Base-by-base conservation (phyloP, 2,113 vertebrate genomes). In the Oostethus manadensis region DNA sequence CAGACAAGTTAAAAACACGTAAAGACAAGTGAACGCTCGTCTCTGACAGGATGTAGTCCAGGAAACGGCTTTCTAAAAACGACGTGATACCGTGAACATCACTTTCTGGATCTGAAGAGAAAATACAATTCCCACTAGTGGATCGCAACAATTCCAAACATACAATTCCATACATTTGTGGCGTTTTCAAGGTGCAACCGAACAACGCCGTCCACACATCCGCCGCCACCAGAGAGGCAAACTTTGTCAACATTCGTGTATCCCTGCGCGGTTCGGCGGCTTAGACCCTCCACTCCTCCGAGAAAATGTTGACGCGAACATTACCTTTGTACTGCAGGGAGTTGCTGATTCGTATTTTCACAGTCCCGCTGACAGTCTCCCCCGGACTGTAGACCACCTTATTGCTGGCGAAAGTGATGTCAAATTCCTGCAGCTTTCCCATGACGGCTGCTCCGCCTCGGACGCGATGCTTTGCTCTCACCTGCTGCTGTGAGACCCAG, bases 401-500 rank as follows among this genome's bases (percentile, higher is more conserved):
- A 75, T 90, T 93, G 69, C 93, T 92, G 82, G 87, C 78, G 72
- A 97, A 89, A 75, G 87, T 83, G 71, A 98, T 91, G 66, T 93
- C 91, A 86, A 98, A 97, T 76, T 93, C 91, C 86, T 94, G 94
- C 47, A 97, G 91, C 84, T 95, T 94, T 60, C 95, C 94, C 95
- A 97, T 98, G 71, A 35, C 72, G 73, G 63, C 66, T 69, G 43
- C 51, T 68, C 58, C 54, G 55, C 43, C 64, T 64, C 59, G 80
- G 54, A 62, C 21, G 54, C 58, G 55, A 65, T 46, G 71, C 74
- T 46, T 64, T 40, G 49, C 72, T n/a, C 80, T 83, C 80, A 84
- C 84, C 85, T 83, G 77, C 86, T 73, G 61, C 66, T 8, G 15
- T 23, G 49, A n/a, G 35, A 33, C 29, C 21, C 58, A 33, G 22